Conservation (phyloP, 2,888 invertebrate genomes). For the Hipparchia semele region DNA sequence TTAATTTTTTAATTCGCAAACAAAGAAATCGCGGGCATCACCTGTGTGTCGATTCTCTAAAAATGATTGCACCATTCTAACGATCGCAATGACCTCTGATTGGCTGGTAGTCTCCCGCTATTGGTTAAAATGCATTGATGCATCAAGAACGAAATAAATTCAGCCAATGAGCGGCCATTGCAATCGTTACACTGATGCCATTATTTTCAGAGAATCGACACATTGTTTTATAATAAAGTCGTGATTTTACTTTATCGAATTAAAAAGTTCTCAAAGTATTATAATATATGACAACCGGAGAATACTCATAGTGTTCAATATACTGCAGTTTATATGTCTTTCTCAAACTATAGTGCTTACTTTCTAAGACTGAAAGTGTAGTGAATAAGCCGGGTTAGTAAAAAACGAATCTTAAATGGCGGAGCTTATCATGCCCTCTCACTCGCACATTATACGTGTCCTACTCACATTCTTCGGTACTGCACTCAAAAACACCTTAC, state of each 20-base stretch:
- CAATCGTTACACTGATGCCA: no score
- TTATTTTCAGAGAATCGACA: no score
- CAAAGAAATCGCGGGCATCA: no score
- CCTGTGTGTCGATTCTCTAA: no score
- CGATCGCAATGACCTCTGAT: no score
- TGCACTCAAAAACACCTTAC: background rate
- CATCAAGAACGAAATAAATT: no score
- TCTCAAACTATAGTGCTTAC: constrained; percentile 32
- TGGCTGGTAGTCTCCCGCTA: no score
- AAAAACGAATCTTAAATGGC: background rate
- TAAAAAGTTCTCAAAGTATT: constrained; percentile 22
- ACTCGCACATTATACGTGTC: background rate
- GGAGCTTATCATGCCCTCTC: background rate
- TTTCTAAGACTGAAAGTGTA: constrained; percentile 47
- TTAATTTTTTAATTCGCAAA: constrained; percentile 14
- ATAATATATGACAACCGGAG: constrained; percentile 2
- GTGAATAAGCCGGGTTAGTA: constrained; percentile 31
- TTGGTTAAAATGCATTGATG: no score
- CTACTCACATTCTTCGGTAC: background rate
- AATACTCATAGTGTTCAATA: constrained; percentile 35
- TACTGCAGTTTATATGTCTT: constrained; percentile 19
- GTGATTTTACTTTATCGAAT: constrained; percentile 10
- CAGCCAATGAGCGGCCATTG: no score
- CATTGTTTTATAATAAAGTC: no score
- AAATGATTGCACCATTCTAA: no score